Evolutionary conservation across 1,140 invertebrate genomes (phyloP).

Genomic region (Euura lappo): DNA sequence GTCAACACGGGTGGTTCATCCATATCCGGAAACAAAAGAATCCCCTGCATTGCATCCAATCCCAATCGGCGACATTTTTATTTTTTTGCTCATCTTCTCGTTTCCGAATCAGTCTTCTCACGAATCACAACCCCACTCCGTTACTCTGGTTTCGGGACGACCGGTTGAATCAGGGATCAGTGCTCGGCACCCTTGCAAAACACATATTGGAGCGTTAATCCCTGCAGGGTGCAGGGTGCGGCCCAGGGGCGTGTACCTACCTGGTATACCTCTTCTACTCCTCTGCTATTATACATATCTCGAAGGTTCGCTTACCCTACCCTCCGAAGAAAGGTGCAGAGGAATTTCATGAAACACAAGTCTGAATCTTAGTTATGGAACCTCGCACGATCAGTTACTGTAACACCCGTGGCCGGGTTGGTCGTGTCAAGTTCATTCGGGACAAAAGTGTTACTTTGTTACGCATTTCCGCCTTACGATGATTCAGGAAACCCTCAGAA

Average conservation of each 20-base stretch:
- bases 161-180: not conserved
- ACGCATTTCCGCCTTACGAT: no score
- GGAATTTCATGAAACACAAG: not conserved
- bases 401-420: not conserved
- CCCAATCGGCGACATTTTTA: not conserved
- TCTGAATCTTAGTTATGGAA: not conserved
- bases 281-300: slow-evolving; percentile 5
- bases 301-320: slow-evolving; percentile 31
- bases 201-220: slow-evolving; percentile 16
- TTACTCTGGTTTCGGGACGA: no score
- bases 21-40: not conserved
- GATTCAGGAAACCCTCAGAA: no score
- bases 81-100: not conserved
- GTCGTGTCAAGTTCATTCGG: not conserved
- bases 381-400: not conserved
- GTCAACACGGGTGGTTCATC: not conserved
- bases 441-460: no score
- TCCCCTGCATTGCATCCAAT: not conserved
- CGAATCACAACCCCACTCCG: no score
- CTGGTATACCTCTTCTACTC: not conserved
- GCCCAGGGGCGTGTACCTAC: slow-evolving; percentile 40
- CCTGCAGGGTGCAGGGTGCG: slow-evolving; percentile 30
- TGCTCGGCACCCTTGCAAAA: not conserved
- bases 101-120: not conserved
- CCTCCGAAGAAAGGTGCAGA: slow-evolving; percentile 26